A percentile compares a stretch with the other conserved stretches of the same genome.
phyloP scores from a whole-genome alignment of 2,888 invertebrate species.

The Chrysolina americana region DNA sequence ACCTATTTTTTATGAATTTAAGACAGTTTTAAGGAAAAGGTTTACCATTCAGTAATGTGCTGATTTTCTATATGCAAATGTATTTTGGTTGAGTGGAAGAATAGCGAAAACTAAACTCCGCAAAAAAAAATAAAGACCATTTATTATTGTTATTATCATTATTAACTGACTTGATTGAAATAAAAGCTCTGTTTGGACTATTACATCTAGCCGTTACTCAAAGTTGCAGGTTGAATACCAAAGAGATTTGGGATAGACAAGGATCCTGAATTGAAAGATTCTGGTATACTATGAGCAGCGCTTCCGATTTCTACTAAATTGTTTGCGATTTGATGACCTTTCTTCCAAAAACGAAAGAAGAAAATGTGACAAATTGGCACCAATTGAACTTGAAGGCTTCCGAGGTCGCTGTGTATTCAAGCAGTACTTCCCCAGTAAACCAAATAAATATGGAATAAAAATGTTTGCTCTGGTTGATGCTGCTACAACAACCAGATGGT shows the following conservation, averaged over 20 bases:
- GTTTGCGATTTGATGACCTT: constrained; percentile 22
- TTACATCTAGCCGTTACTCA: constrained; percentile 26
- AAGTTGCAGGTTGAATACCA: constrained; percentile 22
- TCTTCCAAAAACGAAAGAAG: background rate
- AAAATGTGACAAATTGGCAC: constrained; percentile 25
- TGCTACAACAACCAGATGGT: constrained; percentile 5
- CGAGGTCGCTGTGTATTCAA: constrained; percentile 18
- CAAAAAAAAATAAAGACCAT: too few species aligned
- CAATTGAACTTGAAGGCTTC: constrained; percentile 21
- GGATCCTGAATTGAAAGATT: constrained; percentile 17
- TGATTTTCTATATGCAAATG: too few species aligned
- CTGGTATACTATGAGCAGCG: background rate
- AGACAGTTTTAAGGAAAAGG: too few species aligned
- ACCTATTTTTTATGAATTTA: too few species aligned
- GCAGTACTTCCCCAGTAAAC: constrained; percentile 19
- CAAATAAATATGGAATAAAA: constrained; percentile 11
- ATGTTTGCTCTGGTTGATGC: background rate
- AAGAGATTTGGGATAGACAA: constrained; percentile 29
- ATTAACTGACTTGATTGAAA: constrained; percentile 5
- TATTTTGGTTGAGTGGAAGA: too few species aligned
- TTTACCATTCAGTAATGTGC: too few species aligned
- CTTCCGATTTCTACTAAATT: constrained; percentile 15
- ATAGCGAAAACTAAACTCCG: too few species aligned
- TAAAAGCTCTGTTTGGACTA: constrained; percentile 31
- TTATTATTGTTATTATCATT: too few species aligned